These are phyloP conservation scores for Melanophora roralis DNA, from an alignment of 2,888 invertebrate genomes.

Conservation along the genomic window DNA sequence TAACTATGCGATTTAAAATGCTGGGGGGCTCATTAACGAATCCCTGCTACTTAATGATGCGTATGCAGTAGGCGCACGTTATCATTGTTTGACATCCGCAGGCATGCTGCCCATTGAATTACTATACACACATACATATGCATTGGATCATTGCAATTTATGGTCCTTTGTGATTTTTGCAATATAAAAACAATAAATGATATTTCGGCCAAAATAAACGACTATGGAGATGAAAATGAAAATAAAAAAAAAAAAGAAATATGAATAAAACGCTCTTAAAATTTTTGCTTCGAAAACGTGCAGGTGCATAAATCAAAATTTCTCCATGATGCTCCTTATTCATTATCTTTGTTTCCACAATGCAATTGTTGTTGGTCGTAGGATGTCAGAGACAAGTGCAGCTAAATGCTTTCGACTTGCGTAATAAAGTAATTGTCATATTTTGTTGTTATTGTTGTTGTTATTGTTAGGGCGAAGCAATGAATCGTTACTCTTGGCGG, in stretches of 20 bases:
- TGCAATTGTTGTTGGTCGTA: not conserved
- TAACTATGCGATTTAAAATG: not conserved
- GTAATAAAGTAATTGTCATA: constrained; percentile 58
- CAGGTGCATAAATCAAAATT: constrained; percentile 57
- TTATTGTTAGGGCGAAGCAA: not conserved
- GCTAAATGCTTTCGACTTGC: constrained; percentile 51
- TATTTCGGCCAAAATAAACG: constrained; percentile 24
- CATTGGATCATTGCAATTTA: constrained; percentile 31
- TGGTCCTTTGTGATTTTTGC: constrained; percentile 30
- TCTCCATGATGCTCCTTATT: constrained; percentile 33
- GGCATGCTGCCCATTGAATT: not conserved
- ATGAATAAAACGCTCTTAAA: constrained; percentile 10
- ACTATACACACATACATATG: not conserved
- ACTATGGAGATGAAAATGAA: not conserved
- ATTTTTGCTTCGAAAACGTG: constrained; percentile 41
- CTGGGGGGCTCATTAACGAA: not conserved
- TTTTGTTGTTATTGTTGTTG: not conserved
- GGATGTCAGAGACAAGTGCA: constrained; percentile 50
- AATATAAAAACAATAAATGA: constrained; percentile 10
- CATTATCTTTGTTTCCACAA: not conserved
- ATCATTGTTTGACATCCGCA: not conserved
- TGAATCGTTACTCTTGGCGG: not conserved
- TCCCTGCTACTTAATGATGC: not conserved
- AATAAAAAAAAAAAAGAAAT: not conserved
- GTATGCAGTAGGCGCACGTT: constrained; percentile 26